Base-by-base conservation (phyloP, 2,797 vertebrate species). In the Acrossocheilus wenchowensis region DNA sequence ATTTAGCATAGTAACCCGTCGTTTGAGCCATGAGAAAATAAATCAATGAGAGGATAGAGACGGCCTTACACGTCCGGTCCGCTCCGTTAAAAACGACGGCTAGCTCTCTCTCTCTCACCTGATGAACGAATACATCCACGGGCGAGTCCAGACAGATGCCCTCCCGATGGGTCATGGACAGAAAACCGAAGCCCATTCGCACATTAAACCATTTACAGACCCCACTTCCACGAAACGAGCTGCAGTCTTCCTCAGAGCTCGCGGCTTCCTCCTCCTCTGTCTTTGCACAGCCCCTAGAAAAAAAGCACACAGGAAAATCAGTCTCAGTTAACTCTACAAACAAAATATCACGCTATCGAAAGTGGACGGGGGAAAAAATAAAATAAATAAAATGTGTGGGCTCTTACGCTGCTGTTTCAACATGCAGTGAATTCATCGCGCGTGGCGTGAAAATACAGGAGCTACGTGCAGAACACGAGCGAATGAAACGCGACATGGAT, bases 181-280 rank as follows among this genome's bases (percentile, higher is more conserved):
- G 95, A 93, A 98, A 98, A 71, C 97, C 97, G 91, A 98, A 98
- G 64, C 97, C 97, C 97, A 98, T 97, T 87, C 97, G 94, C 90
- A 97, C 94, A 83, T 98, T 98, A 94, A 98, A 98, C 97, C 97
- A 98, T 87, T 97, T 98, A 87, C 97, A 98, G 91, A 96, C 94
- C 45, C 97, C 97, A 85, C 95, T 95, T 89, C 97, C 97, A 81
- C 92, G 93, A 78, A 95, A 93, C 12, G 94, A 93, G 80, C 91
- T 94, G 6, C 92, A 88, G 0, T 95, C 96, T 81, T 92, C 92
- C 45, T 95, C 96, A 52, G 95, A 94, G 9, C 94, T 91, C 88
- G 95, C 94, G 52, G 92, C 96, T 81, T 92, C 92, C 86, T 92
- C 95, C 90, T 95, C 96, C 36, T 93, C 95, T 82, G 94, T 92